A percentile compares a stretch with the other conserved stretches of the same genome.
Evolutionary conservation across 2,888 invertebrate genomes (phyloP).

Genomic region (Biston betularia): DNA sequence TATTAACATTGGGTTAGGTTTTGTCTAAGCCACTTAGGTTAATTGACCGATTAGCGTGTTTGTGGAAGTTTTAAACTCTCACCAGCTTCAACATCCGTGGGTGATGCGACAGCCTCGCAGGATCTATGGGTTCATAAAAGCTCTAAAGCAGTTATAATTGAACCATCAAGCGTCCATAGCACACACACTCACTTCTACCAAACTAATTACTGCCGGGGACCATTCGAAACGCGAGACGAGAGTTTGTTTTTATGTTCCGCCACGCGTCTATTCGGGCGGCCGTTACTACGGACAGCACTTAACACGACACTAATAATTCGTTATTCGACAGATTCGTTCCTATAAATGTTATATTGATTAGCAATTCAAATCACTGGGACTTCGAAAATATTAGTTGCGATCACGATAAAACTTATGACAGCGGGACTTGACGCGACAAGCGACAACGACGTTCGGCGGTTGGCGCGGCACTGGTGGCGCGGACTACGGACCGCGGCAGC

Average conservation of each 20-base stretch:
- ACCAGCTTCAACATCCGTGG: slow-evolving; percentile 81
- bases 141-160: slow-evolving; percentile 75
- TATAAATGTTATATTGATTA: slow-evolving; percentile 53
- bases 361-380: slow-evolving; percentile 62
- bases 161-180: slow-evolving; percentile 77
- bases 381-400: slow-evolving; percentile 59
- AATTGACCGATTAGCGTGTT: slow-evolving; percentile 40
- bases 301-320: slow-evolving; percentile 73
- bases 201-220: slow-evolving; percentile 78
- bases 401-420: slow-evolving; percentile 59
- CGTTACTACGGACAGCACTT: slow-evolving; percentile 42
- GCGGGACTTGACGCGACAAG: slow-evolving; percentile 59
- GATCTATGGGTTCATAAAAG: slow-evolving; percentile 64
- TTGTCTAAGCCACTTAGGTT: background rate
- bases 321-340: slow-evolving; percentile 64
- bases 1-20: background rate
- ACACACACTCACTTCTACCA: slow-evolving; percentile 84
- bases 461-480: slow-evolving; percentile 71
- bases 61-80: slow-evolving; percentile 60
- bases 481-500: slow-evolving; percentile 1
- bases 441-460: slow-evolving; percentile 64
- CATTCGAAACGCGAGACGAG: slow-evolving; percentile 75
- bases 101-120: slow-evolving; percentile 58
- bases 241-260: slow-evolving; percentile 77
- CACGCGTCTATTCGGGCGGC: slow-evolving; percentile 64